These are phyloP conservation scores for Acanthurus leucopareius DNA, from an alignment of 2,797 vertebrate species.

Conservation along the genomic window DNA sequence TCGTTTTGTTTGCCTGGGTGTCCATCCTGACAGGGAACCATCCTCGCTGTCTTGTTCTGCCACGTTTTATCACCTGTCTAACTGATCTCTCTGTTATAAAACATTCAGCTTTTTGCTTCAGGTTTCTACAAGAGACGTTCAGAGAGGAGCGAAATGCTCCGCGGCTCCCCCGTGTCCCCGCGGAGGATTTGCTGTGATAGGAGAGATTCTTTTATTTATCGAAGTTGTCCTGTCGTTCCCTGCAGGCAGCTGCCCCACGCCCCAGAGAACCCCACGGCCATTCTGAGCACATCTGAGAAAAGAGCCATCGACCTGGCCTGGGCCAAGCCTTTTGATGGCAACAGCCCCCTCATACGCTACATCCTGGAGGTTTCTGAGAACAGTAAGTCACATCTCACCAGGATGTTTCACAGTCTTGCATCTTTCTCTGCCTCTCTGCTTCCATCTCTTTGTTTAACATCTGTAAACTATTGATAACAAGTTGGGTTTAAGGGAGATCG, in stretches of 20 bases:
- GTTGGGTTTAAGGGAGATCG: neutral
- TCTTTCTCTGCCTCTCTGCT: neutral
- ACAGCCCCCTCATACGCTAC: slow-evolving; percentile 95
- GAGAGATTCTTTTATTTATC: slow-evolving; percentile 63
- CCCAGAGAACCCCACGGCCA: slow-evolving; percentile 90
- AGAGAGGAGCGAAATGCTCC: slow-evolving; percentile 17
- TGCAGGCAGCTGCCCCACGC: slow-evolving; percentile 94
- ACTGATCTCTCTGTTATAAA: slow-evolving; percentile 49
- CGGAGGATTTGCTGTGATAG: slow-evolving; percentile 37
- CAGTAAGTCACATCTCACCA: slow-evolving; percentile 87
- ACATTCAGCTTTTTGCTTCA: slow-evolving; percentile 43
- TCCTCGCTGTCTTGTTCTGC: slow-evolving; percentile 53
- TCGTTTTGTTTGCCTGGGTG: slow-evolving; percentile 58
- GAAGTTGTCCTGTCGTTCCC: slow-evolving; percentile 38
- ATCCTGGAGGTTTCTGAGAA: slow-evolving; percentile 97
- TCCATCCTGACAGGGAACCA: slow-evolving; percentile 65
- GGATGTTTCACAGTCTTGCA: neutral
- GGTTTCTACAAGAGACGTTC: slow-evolving; percentile 13
- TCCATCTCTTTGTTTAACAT: slow-evolving; percentile 8
- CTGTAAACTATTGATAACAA: slow-evolving; percentile 33
- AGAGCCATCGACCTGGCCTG: slow-evolving; percentile 95
- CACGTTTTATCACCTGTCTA: slow-evolving; percentile 63
- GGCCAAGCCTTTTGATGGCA: slow-evolving; percentile 96
- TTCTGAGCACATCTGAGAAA: slow-evolving; percentile 88
- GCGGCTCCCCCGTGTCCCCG: slow-evolving; percentile 15